Evolutionary conservation across 2,797 vertebrate species (phyloP).

Genomic region (Graptemys geographica): DNA sequence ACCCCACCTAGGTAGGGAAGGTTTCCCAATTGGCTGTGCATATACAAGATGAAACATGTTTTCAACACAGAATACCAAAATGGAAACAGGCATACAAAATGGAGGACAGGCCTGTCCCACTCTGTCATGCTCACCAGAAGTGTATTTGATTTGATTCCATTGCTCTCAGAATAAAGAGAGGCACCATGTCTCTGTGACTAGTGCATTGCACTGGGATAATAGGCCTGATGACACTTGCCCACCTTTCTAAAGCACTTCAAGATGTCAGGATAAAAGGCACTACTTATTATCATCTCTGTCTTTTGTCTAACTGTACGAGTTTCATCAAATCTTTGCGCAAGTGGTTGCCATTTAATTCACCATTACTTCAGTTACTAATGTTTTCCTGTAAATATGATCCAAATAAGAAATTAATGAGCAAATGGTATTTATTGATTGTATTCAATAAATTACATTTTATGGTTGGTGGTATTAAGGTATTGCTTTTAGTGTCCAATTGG

Average conservation of each 20-base stretch:
- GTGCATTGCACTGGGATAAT: background rate
- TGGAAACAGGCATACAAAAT: background rate
- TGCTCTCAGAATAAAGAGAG: background rate
- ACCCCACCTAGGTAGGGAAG: background rate
- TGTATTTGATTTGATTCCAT: background rate
- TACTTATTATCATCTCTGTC: background rate
- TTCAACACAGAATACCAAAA: background rate
- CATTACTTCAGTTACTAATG: background rate
- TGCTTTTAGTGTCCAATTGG: background rate
- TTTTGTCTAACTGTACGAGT: background rate
- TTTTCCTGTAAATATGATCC: background rate
- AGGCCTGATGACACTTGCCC: background rate
- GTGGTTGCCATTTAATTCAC: background rate
- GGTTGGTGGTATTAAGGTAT: background rate
- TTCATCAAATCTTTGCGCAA: background rate
- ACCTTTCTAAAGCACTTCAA: background rate
- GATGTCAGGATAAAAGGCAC: background rate
- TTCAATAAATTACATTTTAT: background rate
- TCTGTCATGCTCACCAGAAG: background rate
- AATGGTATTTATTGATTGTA: background rate
- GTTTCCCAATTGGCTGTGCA: background rate
- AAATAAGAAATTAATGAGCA: background rate
- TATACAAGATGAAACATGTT: background rate
- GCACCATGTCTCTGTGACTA: background rate
- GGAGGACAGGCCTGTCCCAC: background rate